Conservation (phyloP, 2,888 invertebrate species). For the Chloroclysta siterata region DNA sequence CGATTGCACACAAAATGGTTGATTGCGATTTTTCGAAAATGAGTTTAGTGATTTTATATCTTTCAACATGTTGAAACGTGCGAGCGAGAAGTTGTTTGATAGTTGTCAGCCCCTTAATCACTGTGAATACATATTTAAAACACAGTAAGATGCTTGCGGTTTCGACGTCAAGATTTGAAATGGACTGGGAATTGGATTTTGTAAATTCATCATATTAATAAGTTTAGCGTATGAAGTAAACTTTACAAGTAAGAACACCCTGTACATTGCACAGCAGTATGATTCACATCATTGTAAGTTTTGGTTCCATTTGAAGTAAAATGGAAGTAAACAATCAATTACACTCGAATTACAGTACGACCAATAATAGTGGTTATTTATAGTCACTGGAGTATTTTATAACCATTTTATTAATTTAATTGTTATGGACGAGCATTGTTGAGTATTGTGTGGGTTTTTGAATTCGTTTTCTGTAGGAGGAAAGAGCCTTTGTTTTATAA, state of each 20-base stretch:
- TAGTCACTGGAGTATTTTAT: constrained; percentile 77
- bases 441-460: constrained; percentile 65
- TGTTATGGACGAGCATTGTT: constrained; percentile 73
- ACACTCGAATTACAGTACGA: constrained; percentile 73
- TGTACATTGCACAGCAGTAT: constrained; percentile 58
- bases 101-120: too few relatives aligned
- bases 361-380: constrained; percentile 79
- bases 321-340: constrained; percentile 81
- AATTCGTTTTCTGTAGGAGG: constrained; percentile 59
- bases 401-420: constrained; percentile 81
- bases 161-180: too few relatives aligned
- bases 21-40: too few relatives aligned
- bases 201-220: neutral
- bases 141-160: too few relatives aligned
- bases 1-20: too few relatives aligned
- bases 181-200: too few relatives aligned
- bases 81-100: too few relatives aligned
- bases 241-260: constrained; percentile 42
- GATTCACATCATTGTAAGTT: constrained; percentile 78
- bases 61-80: too few relatives aligned
- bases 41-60: too few relatives aligned
- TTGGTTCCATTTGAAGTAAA: constrained; percentile 77
- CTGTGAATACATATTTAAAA: too few relatives aligned
- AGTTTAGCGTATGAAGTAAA: neutral
- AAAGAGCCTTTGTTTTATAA: constrained; percentile 56